phyloP scores from a whole-genome alignment of 2,113 vertebrate genomes.

The Pseudonaja textilis region DNA sequence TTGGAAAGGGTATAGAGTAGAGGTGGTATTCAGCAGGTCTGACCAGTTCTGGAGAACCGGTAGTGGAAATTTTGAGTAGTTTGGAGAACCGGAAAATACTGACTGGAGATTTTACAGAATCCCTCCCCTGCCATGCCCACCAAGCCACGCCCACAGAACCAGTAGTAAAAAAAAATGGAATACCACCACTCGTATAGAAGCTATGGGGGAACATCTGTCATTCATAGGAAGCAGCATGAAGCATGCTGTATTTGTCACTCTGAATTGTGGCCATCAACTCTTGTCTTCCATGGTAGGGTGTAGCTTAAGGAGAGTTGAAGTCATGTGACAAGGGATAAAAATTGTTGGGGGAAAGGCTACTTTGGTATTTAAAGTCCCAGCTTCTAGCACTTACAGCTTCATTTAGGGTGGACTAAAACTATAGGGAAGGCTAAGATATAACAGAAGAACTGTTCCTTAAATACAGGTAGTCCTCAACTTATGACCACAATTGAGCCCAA shows the following conservation, averaged over 20 bases:
- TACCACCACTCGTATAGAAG: too few relatives aligned
- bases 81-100: too few relatives aligned
- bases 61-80: too few relatives aligned
- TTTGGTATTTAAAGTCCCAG: neutral
- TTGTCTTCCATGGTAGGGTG: neutral
- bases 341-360: neutral
- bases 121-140: too few relatives aligned
- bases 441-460: too few relatives aligned
- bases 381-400: neutral
- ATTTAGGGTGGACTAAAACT: neutral
- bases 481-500: too few relatives aligned
- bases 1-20: neutral
- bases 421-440: neutral
- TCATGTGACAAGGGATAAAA: neutral
- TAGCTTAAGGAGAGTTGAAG: neutral
- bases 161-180: too few relatives aligned
- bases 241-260: accelerated
- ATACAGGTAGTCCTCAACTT: too few relatives aligned
- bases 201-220: neutral
- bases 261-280: neutral
- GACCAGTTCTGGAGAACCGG: too few relatives aligned
- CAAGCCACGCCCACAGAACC: too few relatives aligned
- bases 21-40: neutral
- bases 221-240: neutral
- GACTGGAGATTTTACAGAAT: too few relatives aligned